Base-by-base conservation (phyloP, 2,888 invertebrate genomes). In the Globia sparganii region DNA sequence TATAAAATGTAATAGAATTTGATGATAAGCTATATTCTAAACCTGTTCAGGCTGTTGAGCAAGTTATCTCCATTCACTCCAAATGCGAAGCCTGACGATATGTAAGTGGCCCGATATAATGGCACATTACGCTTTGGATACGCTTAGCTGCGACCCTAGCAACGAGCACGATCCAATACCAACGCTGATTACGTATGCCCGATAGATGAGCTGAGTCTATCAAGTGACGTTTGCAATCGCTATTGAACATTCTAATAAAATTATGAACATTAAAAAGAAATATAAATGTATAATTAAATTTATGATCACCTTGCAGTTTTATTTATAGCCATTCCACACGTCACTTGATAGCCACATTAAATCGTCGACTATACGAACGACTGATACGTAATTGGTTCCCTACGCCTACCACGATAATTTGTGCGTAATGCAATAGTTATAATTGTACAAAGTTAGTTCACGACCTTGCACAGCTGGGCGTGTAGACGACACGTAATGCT, bases 21-120 rank as follows among this genome's bases (percentile, higher is more conserved):
- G 75, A 88, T 86, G 82, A 80, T 83, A 88, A 87, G 72, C 78
- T 77, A 87, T 93, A 94, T 94, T 95, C 92, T 92, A 88, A 86
- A 92, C 88, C 91, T 91, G 89, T 92, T 90, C 93, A 96, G 96
- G 95, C 95, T 96, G 93, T 94, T 95, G 96, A 94, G 94, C 95
- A 96, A 96, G 96, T 94, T 95, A 90, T 94, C 96, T 81, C 95
- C 96, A 92, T 95, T 95, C 93, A 91, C 95, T 85, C 90, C 94
- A 88, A 94, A 94, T 91, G 92, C 91, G 91, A 93, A 89, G 91
- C 95, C 94, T 83, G 96, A 96, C 78, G 96, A 96, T 91, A 95
- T 95, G 96, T 96, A 96, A 96, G 96, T 96, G 90, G 90, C 90
- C 86, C 70, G 72, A 75, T 64, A 71, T 83, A 86, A 83, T 78